A percentile compares a stretch with the other conserved stretches of the same genome.
Evolutionary conservation across 2,113 vertebrate species (phyloP).

Genomic region (Eretmochelys imbricata): DNA sequence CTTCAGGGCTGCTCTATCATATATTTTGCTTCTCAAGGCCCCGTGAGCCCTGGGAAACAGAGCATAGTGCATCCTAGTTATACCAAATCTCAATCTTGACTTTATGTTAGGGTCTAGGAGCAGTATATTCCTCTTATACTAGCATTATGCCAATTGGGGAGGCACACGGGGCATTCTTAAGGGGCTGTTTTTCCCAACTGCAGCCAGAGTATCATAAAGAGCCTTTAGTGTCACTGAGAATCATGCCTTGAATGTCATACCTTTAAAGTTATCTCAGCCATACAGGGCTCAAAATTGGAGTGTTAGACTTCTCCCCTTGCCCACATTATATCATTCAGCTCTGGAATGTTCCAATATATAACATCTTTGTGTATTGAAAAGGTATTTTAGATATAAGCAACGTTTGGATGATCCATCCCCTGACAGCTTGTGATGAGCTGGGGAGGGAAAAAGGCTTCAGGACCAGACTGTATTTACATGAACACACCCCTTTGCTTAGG

Average conservation of each 20-base stretch:
- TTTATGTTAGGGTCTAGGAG: rapidly evolving
- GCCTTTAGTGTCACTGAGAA: background rate
- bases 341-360: rapidly evolving
- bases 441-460: too few relatives aligned
- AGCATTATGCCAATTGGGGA: background rate
- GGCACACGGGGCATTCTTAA: background rate
- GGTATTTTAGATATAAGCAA: background rate
- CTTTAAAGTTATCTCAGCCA: background rate
- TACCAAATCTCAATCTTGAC: background rate
- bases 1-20: background rate
- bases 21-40: background rate
- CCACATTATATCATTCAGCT: background rate
- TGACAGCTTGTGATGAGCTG: too few relatives aligned
- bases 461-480: too few relatives aligned
- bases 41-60: background rate
- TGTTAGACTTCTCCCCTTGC: background rate
- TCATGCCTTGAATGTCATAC: background rate
- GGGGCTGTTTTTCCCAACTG: background rate
- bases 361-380: background rate
- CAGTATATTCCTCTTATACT: background rate
- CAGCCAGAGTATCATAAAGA: background rate
- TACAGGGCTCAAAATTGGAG: background rate
- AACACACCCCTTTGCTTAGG: too few relatives aligned
- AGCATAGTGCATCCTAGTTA: background rate
- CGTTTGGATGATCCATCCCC: too few relatives aligned